A percentile compares a stretch with the other conserved stretches of the same genome.
Evolutionary conservation across 23 tunicate species (phyloP).

Genomic region (Trididemnum nubilum): DNA sequence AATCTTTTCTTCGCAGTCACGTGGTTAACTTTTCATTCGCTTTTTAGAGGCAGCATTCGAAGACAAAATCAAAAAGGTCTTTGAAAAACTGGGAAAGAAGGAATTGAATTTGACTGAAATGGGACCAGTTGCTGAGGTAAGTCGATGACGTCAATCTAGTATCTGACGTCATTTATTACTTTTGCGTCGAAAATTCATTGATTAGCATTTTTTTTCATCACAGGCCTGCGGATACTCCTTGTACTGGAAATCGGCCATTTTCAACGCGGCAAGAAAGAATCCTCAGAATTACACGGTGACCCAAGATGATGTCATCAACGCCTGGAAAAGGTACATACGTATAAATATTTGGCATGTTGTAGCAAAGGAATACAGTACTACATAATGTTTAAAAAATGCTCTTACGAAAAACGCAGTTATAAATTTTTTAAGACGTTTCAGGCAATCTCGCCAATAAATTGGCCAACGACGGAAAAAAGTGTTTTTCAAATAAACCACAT

Average conservation of each 20-base stretch:
- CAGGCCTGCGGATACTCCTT: conserved; percentile 48
- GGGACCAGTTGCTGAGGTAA: conserved; percentile 4
- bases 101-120: conserved; percentile 6
- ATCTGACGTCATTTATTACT: not conserved
- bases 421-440: no score
- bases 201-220: not conserved
- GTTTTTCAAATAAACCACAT: no score
- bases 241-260: conserved; percentile 41
- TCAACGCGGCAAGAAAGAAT: conserved; percentile 7
- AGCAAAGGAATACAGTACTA: no score
- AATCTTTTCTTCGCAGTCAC: no score
- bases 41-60: not conserved
- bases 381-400: no score
- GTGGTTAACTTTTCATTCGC: not conserved
- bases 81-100: not conserved
- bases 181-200: no score
- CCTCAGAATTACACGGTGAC: not conserved
- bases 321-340: conserved; percentile 32
- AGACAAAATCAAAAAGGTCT: not conserved
- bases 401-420: no score
- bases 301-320: conserved; percentile 15
- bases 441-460: no score
- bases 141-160: no score
- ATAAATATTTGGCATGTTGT: no score
- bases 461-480: no score